Base-by-base conservation (phyloP, 2,888 invertebrate species). In the Stenolophus ochropezus region DNA sequence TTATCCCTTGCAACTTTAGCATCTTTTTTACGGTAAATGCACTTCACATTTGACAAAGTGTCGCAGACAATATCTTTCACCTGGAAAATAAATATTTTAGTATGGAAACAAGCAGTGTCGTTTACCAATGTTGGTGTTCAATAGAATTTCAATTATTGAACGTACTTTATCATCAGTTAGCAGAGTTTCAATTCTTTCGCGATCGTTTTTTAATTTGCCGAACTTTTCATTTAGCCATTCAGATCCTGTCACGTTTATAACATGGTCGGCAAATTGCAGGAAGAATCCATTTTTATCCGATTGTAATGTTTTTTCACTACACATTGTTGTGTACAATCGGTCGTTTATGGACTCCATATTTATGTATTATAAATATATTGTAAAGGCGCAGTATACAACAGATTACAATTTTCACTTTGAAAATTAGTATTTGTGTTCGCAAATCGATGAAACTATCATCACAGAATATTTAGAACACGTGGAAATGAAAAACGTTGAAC, bases 241-340 rank as follows among this genome's bases (percentile, higher is more conserved):
- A 25, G 90, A 85, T 6, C 92, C 92, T 0, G 91, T 92, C 21
- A 90, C 84, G 5, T 91, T 87, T 0, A 90, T 90, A 18, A 95
- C 91, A 84, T 92, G 91, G 71, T 94, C 91, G 20, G 91, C 92
- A 83, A 95, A 92, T 53, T 91, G 91, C 83, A 92, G 90, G 87
- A 96, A 96, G 88, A 96, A 96, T 0, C 96, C 96, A 85, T 93
- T 93, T 82, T 91, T 91, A 84, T 94, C 93, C 0, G 95, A 94
- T 87, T 94, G 95, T 0, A 96, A 90, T 0, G 96, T 96, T 82
- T 93, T 92, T 85, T 93, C 92, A 85, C 94, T 95, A 88, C 96
- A 96, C 42, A 93, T 90, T 18, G 91, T 90, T 42, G 93, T 92
- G 86, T 93, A 95, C 8, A 75, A 25, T 5, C 33, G 58, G 21